A percentile compares a stretch with the other conserved stretches of the same genome.
phyloP scores from a whole-genome alignment of 2,888 invertebrate species.

The Tipula unca region DNA sequence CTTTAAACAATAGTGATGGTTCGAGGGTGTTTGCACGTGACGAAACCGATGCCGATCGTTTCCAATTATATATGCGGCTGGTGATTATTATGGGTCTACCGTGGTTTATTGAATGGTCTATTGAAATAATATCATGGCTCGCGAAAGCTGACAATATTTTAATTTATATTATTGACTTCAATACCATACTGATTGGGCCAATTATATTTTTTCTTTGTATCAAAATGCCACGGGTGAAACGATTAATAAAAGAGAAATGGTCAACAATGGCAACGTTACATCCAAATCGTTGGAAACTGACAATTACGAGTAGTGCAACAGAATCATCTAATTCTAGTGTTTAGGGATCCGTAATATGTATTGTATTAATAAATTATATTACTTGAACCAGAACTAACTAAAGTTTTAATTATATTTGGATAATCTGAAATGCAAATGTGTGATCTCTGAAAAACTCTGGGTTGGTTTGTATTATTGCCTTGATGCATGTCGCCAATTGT shows the following conservation, averaged over 20 bases:
- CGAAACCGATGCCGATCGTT: not conserved
- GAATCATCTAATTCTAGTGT: not conserved
- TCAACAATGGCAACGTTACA: not conserved
- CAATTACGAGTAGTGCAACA: not conserved
- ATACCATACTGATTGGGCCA: slow-evolving; percentile 44
- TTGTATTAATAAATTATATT: too few species aligned
- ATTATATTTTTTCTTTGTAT: slow-evolving; percentile 28
- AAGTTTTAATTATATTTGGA: too few species aligned
- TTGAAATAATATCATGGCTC: slow-evolving; percentile 61
- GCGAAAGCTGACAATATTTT: slow-evolving; percentile 27
- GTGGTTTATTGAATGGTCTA: slow-evolving; percentile 69
- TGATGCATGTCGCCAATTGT: too few species aligned
- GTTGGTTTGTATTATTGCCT: too few species aligned
- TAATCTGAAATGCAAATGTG: too few species aligned
- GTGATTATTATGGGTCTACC: slow-evolving; percentile 65
- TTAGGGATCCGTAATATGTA: not conserved
- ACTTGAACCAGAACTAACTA: too few species aligned
- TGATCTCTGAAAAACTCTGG: too few species aligned
- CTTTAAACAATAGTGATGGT: not conserved
- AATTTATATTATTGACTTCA: slow-evolving; percentile 38
- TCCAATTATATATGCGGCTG: not conserved
- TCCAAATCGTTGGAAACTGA: not conserved
- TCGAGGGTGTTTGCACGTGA: not conserved
- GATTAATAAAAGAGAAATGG: not conserved
- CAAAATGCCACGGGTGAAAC: not conserved